Percentiles rank a stretch among this genome's conserved stretches.
phyloP scores from a whole-genome alignment of 1,140 invertebrate species.

The Globodera ellingtonae region DNA sequence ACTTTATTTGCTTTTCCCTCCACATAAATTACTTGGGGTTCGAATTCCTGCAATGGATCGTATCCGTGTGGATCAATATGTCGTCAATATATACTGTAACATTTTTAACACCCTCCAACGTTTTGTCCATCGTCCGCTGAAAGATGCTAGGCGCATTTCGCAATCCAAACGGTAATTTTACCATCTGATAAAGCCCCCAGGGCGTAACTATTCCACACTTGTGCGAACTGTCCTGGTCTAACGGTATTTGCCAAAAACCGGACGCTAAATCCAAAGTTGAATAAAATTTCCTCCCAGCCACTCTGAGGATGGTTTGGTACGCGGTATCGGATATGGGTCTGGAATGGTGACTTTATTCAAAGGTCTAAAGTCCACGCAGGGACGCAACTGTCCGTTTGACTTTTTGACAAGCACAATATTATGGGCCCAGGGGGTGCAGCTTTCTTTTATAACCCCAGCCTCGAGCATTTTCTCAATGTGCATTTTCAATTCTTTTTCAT shows the following conservation, averaged over 20 bases:
- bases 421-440: not conserved
- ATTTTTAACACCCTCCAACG: not conserved
- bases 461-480: conserved; percentile 12
- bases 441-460: not conserved
- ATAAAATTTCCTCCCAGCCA: not conserved
- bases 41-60: not conserved
- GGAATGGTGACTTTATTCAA: not conserved
- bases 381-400: not conserved
- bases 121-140: conserved; percentile 11
- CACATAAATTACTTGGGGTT: not conserved
- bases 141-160: conserved; percentile 8
- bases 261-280: conserved; percentile 1
- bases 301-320: conserved; percentile 1
- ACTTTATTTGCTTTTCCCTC: not conserved
- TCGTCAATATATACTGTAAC: conserved; percentile 21
- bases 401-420: conserved; percentile 8
- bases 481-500: conserved; percentile 2
- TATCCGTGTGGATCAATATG: conserved; percentile 15
- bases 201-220: conserved; percentile 22
- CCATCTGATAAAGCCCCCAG: conserved; percentile 14
- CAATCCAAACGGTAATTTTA: conserved; percentile 2
- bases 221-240: not conserved
- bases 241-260: conserved; percentile 16
- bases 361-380: conserved; percentile 9
- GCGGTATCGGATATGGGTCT: conserved; percentile 7